Conservation (phyloP, 2,797 vertebrate species). For the Peromyscus attwateri region DNA sequence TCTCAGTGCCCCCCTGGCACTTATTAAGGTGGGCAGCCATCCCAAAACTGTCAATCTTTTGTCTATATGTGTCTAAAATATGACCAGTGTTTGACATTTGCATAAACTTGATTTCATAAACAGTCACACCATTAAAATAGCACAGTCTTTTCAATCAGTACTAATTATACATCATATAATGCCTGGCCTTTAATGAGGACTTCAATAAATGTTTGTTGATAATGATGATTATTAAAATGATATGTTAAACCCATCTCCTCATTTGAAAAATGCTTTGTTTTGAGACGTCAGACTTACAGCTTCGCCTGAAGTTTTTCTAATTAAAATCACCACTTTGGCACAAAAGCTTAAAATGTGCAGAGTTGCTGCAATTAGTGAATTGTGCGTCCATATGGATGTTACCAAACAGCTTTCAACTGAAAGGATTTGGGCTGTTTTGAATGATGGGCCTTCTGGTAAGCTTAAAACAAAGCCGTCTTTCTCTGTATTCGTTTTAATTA, state of each 20-base stretch:
- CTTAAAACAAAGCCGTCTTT: constrained; percentile 83
- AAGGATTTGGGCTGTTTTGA: constrained; percentile 79
- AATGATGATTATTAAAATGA: constrained; percentile 79
- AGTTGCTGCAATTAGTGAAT: constrained; percentile 82
- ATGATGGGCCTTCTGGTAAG: constrained; percentile 80
- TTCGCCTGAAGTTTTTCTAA: constrained; percentile 80
- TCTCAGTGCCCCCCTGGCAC: neutral
- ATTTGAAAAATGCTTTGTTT: constrained; percentile 75
- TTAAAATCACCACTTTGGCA: constrained; percentile 79
- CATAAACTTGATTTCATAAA: constrained; percentile 73
- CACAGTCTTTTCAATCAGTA: constrained; percentile 67
- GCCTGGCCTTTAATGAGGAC: constrained; percentile 73
- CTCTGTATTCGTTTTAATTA: constrained; percentile 82
- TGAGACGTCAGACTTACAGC: constrained; percentile 74
- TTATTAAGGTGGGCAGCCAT: neutral
- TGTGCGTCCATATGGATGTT: constrained; percentile 83
- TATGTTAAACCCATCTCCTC: constrained; percentile 74
- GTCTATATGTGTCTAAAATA: constrained; percentile 47
- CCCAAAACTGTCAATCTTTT: constrained; percentile 2
- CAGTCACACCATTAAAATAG: constrained; percentile 66
- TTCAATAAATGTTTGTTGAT: constrained; percentile 76
- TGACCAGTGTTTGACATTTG: constrained; percentile 62
- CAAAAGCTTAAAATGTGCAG: constrained; percentile 79
- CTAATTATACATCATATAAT: constrained; percentile 72
- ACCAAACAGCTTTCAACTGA: constrained; percentile 81